Base-by-base conservation (phyloP, 1,140 invertebrate species). In the Cydia splendana region DNA sequence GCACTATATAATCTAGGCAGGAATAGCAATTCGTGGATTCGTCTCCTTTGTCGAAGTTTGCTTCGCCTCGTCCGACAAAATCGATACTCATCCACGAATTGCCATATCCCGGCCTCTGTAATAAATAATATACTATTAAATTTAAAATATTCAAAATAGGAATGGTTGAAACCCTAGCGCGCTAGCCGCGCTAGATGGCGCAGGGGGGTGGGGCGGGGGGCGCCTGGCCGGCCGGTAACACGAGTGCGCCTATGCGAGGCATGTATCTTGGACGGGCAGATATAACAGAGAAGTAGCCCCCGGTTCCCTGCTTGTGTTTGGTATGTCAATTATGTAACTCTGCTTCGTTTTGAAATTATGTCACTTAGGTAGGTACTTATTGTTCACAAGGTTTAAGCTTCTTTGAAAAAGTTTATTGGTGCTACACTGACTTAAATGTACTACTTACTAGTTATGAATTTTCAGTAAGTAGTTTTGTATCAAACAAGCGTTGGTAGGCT, bases 221-320 rank as follows among this genome's bases (percentile, higher is more conserved):
- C 76, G 75, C 79, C 75, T 76, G 79, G 75, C 51, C 75, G 86
- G 90, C 88, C 90, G 90, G 90, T 91, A 91, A 92, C 88, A 90
- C 89, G 88, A 92, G 90, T 91, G 91, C 89, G 89, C 90, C 91
- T 92, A 92, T 92, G 91, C 91, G 91, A 92, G 89, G 90, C 91
- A 92, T 92, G 91, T 92, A 92, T 92, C 91, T 92, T 92, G 91
- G 89, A 90, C 90, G 87, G 87, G 88, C 91, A 91, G 91, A 92
- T 92, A 92, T 91, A 92, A 91, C 91, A 91, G 90, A 91, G 89
- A 91, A 92, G 90, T 92, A 91, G 91, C 91, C 91, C 90, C 91
- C 91, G 87, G 88, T 88, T 91, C 89, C 86, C 85, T 82, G 88
- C 87, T 87, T 90, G 81, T 82, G 87, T 79, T 81, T 77, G 80